Base-by-base conservation (phyloP, 2,113 vertebrate genomes). In the Deroptyus accipitrinus region DNA sequence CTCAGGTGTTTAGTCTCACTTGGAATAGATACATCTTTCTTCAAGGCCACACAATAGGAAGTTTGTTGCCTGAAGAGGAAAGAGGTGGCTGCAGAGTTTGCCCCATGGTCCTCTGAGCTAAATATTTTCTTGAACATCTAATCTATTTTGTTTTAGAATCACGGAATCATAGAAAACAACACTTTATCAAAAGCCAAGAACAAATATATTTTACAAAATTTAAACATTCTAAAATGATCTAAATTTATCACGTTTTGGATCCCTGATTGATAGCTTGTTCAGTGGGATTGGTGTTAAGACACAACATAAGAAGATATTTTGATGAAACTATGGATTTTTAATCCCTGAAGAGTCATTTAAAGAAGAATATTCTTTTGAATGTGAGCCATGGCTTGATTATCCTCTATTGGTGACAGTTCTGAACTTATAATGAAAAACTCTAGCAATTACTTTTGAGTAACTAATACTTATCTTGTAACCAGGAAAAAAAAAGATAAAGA, bases 361-460 rank as follows among this genome's bases (percentile, higher is more conserved):
- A 97, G 66, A 92, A 76, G 79, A 76, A 86, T 19, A 73, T 20
- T 89, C 27, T 83, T 95, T 94, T 90, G 96, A 96, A 96, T 93
- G 88, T 73, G 67, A 96, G 42, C 54, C 61, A 78, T 31, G 61
- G 85, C 79, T 55, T 86, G 52, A 24, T 90, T 88, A 63, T 88
- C 94, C 64, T 90, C 37, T 92, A n/a, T 61, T 83, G 66, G 67
- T 92, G 33, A 92, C 42, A 31, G 7, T 66, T 70, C 24, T 44
- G 37, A 84, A 44, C 8, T 31, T 20, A 41, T 44, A 84, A 52
- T 24, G 31, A 70, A 87, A 84, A 57, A 1, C 5, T 1, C 6
- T 39, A 73, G 5, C 2, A 69, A 89, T 86, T 80, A 64, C 75
- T 96, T 97, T 88, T 87, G 27, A 77, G 31, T 77, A 84, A 88